Percentiles rank a stretch among this genome's conserved stretches.
These are phyloP conservation scores for Bolinopsis microptera DNA, from an alignment of 37 sponge, comb jelly and placozoan species.

Conservation along the genomic window DNA sequence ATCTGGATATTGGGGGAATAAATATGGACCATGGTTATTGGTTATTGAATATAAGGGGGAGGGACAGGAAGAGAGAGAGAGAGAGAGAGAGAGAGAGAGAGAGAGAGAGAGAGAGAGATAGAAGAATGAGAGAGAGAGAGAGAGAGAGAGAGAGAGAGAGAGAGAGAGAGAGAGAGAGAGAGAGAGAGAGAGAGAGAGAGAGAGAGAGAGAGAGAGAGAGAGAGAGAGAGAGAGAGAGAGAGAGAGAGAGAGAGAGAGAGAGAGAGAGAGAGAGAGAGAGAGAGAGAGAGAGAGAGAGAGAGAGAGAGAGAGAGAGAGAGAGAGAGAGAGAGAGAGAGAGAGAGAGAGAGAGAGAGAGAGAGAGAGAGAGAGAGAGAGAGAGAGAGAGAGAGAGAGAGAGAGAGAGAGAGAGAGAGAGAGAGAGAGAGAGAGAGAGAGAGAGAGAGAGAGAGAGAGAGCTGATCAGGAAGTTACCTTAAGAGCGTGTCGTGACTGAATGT, in stretches of 20 bases:
- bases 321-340: background rate
- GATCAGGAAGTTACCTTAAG: too few species aligned
- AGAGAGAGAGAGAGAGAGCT: background rate
- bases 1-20: too few species aligned
- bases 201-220: slow-evolving; percentile 7
- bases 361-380: background rate
- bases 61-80: too few species aligned
- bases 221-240: slow-evolving; percentile 7
- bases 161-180: background rate
- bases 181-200: background rate
- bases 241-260: slow-evolving; percentile 7
- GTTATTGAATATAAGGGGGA: too few species aligned
- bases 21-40: too few species aligned
- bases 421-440: background rate
- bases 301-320: background rate
- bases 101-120: too few species aligned
- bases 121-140: background rate
- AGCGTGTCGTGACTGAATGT: too few species aligned
- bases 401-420: background rate
- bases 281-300: background rate
- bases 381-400: background rate
- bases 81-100: too few species aligned
- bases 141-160: background rate
- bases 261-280: slow-evolving; percentile 7
- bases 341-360: background rate